A percentile compares a stretch with the other conserved stretches of the same genome.
phyloP scores from a whole-genome alignment of 2,797 vertebrate genomes.

The Sternarchorhynchus goeldii region DNA sequence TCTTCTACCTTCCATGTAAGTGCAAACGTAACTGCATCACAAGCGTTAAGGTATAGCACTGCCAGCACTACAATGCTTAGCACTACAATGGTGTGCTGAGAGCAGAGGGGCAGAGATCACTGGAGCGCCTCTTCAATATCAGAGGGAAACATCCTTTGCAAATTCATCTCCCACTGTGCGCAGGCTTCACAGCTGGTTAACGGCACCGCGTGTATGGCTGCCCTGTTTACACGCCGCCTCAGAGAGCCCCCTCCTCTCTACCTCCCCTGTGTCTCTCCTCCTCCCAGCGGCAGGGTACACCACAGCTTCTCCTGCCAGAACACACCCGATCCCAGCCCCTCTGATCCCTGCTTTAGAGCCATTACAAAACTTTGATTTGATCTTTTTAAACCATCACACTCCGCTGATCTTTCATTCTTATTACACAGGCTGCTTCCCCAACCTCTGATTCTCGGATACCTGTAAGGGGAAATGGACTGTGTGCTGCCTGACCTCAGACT shows the following conservation, averaged over 20 bases:
- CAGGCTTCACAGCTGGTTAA: conserved; percentile 81
- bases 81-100: conserved; percentile 71
- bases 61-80: conserved; percentile 71
- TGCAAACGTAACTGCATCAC: conserved; percentile 71
- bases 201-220: conserved; percentile 72
- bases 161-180: conserved; percentile 78
- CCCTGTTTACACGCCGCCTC: conserved; percentile 75
- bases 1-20: conserved; percentile 25
- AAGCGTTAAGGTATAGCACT: conserved; percentile 68
- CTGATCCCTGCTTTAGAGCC: conserved; percentile 71
- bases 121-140: conserved; percentile 73
- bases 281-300: conserved; percentile 24
- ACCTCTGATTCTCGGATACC: conserved; percentile 75
- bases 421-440: conserved; percentile 66
- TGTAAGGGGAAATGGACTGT: conserved; percentile 73
- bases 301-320: conserved; percentile 35
- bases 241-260: conserved; percentile 56
- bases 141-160: conserved; percentile 80
- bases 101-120: conserved; percentile 72
- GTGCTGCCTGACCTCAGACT: conserved; percentile 75
- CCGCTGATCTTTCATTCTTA: conserved; percentile 78
- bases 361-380: conserved; percentile 75
- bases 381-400: conserved; percentile 75
- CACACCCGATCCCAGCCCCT: conserved; percentile 58
- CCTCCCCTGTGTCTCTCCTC: conserved; percentile 49